A percentile compares a stretch with the other conserved stretches of the same genome.
phyloP scores from a whole-genome alignment of 2,113 vertebrate genomes.

The Rhynchomys soricoides region DNA sequence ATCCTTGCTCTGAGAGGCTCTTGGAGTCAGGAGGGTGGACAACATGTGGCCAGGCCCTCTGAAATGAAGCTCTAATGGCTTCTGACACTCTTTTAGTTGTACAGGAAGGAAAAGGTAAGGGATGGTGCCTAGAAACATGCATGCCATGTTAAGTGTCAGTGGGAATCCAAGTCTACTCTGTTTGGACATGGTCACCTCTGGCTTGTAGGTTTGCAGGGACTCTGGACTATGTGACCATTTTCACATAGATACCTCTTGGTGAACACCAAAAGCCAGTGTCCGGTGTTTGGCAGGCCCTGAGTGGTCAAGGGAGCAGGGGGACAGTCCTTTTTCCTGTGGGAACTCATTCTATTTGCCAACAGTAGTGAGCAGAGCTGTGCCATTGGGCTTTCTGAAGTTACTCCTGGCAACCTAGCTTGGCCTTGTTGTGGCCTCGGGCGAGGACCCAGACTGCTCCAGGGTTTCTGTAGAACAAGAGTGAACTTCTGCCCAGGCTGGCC shows the following conservation, averaged over 20 bases:
- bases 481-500: constrained; percentile 61
- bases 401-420: constrained; percentile 62
- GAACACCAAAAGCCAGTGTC: not conserved
- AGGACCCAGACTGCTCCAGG: constrained; percentile 55
- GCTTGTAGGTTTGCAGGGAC: not conserved
- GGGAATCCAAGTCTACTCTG: not conserved
- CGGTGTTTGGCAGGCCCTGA: not conserved
- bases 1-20: not conserved
- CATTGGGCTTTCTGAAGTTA: constrained; percentile 15
- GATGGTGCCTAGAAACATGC: not conserved
- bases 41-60: not conserved
- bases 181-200: not conserved
- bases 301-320: not conserved
- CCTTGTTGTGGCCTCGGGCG: constrained; percentile 52
- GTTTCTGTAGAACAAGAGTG: constrained; percentile 69
- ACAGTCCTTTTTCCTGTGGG: constrained; percentile 77
- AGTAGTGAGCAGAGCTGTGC: not conserved
- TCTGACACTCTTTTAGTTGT: constrained; percentile 12
- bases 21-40: not conserved
- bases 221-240: not conserved
- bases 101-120: not conserved
- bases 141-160: fast-evolving
- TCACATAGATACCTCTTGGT: not conserved
- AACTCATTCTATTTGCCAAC: constrained; percentile 70
- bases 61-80: not conserved